phyloP scores from a whole-genome alignment of 1,140 invertebrate genomes.

The Meloidogyne floridensis region DNA sequence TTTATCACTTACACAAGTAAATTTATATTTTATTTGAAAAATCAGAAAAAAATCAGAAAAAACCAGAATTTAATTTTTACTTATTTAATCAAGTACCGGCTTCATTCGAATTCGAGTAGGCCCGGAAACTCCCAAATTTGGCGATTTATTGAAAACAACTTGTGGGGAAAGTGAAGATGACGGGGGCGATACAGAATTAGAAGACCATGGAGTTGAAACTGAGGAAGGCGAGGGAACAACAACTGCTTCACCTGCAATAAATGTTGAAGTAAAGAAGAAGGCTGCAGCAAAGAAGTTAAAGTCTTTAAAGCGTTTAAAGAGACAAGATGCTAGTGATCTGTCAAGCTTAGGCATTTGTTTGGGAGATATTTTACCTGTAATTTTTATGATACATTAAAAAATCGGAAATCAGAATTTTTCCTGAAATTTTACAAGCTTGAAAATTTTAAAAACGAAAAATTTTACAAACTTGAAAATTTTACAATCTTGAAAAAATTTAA shows the following conservation, averaged over 20 bases:
- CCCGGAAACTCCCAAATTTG: constrained; percentile 64
- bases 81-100: constrained; percentile 48
- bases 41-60: not conserved
- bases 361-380: constrained; percentile 61
- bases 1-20: constrained; percentile 59
- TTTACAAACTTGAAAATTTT: not conserved
- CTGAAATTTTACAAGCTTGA: too few relatives aligned
- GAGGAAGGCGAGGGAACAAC: constrained; percentile 8
- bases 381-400: not conserved
- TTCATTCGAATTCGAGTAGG: constrained; percentile 61
- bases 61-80: not conserved
- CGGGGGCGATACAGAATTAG: constrained; percentile 50
- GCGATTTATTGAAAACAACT: constrained; percentile 62
- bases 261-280: constrained; percentile 18
- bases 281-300: not conserved
- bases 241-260: not conserved
- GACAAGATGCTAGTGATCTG: constrained; percentile 46
- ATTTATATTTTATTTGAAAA: not conserved
- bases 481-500: too few relatives aligned
- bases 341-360: constrained; percentile 63
- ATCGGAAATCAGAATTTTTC: not conserved
- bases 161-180: constrained; percentile 56
- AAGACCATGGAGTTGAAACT: constrained; percentile 58
- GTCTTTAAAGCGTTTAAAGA: constrained; percentile 7
- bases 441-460: not conserved